phyloP scores from a whole-genome alignment of 2,888 invertebrate genomes.

The Meiosimyza decipiens region DNA sequence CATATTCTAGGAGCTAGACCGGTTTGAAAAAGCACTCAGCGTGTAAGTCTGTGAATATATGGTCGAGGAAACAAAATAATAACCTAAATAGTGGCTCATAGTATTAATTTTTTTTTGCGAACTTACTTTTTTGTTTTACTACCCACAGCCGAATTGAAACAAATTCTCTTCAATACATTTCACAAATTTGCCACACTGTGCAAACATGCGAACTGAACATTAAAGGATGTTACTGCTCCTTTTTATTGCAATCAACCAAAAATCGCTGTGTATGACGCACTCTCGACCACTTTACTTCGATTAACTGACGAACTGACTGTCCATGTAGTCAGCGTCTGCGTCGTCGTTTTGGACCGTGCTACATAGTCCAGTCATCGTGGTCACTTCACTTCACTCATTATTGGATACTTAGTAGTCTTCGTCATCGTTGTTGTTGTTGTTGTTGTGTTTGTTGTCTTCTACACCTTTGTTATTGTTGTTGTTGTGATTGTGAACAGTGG shows the following conservation, averaged over 20 bases:
- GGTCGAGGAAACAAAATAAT: no score
- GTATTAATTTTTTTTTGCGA: no score
- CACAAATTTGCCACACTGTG: conserved; percentile 18
- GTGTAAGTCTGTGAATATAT: no score
- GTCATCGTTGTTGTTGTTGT: conserved; percentile 3
- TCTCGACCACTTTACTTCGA: neutral
- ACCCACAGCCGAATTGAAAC: no score
- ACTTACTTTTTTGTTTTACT: no score
- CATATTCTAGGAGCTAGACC: no score
- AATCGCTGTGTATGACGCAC: conserved; percentile 28
- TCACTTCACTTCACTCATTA: conserved; percentile 29
- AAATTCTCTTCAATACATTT: no score
- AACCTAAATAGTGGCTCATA: no score
- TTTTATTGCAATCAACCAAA: neutral
- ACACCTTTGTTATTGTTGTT: no score
- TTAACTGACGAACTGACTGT: neutral
- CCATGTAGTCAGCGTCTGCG: neutral
- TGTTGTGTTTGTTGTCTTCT: neutral
- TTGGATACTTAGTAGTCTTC: conserved; percentile 34
- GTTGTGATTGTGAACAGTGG: no score
- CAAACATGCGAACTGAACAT: conserved; percentile 12
- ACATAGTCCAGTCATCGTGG: conserved; percentile 28
- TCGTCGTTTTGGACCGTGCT: neutral
- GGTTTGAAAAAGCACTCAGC: no score
- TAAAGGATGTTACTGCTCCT: conserved; percentile 8